These are phyloP conservation scores for Lophotriccus pileatus DNA, from an alignment of 2,797 vertebrate species.

Conservation along the genomic window DNA sequence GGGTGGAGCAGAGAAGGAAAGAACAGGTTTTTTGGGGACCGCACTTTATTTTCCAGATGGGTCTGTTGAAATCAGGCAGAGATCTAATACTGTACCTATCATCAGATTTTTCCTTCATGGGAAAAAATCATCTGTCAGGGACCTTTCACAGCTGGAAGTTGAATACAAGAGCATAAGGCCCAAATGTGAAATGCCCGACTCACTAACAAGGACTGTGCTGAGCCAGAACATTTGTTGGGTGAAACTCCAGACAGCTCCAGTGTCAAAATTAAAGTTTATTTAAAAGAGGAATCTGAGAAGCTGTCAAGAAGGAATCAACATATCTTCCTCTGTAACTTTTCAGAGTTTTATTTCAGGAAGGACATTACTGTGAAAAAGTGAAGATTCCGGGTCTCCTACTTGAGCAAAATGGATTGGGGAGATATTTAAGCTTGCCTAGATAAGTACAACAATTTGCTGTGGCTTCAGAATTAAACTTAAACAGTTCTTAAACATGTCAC, in stretches of 20 bases:
- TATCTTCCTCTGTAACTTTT: not conserved
- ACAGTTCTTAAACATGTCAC: not conserved
- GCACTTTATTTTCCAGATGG: not conserved
- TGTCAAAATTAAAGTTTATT: not conserved
- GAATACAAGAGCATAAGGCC: not conserved
- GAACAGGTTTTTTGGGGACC: not conserved
- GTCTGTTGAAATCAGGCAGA: not conserved
- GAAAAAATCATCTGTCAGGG: not conserved
- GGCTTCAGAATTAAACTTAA: not conserved
- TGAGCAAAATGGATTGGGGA: not conserved
- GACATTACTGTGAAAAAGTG: not conserved
- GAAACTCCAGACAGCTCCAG: not conserved
- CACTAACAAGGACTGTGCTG: not conserved
- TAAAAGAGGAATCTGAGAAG: not conserved
- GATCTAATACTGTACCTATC: not conserved
- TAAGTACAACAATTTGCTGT: not conserved
- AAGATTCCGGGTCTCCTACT: not conserved
- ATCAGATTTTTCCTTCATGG: not conserved
- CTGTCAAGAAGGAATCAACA: not conserved
- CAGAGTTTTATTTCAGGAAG: slow-evolving; percentile 4
- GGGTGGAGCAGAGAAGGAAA: not conserved
- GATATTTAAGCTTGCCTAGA: not conserved
- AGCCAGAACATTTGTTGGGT: not conserved
- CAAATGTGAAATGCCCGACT: accelerated
- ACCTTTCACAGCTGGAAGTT: not conserved